Conservation (phyloP, 2,797 vertebrate genomes). For the Catamblyrhynchus diadema region DNA sequence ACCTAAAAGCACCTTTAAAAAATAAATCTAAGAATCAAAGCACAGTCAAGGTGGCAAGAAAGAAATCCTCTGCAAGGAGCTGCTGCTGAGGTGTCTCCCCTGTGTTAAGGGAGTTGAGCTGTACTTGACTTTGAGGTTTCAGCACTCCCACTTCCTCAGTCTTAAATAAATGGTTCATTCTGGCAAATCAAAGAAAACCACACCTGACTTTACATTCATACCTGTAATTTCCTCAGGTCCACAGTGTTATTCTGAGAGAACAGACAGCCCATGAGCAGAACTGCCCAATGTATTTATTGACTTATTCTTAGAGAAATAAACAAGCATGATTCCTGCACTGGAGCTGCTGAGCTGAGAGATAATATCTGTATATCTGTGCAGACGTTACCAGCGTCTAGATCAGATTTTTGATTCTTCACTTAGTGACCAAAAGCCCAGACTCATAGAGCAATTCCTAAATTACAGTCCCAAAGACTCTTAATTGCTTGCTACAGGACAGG, state of each 20-base stretch:
- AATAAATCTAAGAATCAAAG: neutral
- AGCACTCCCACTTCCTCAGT: neutral
- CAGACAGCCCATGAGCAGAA: neutral
- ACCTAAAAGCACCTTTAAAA: neutral
- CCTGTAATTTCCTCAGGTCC: neutral
- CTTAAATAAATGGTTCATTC: neutral
- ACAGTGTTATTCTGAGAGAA: neutral
- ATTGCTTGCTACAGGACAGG: neutral
- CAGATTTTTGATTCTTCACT: neutral
- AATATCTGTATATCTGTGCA: neutral
- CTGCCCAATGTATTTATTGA: neutral
- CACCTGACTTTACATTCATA: slow-evolving; percentile 8
- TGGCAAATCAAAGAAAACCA: slow-evolving; percentile 19
- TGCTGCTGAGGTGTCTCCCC: neutral
- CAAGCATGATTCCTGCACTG: neutral
- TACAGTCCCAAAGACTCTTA: neutral
- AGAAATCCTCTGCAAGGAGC: neutral
- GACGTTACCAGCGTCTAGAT: neutral
- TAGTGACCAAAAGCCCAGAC: neutral
- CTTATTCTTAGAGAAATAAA: neutral
- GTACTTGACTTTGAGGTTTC: slow-evolving; percentile 10
- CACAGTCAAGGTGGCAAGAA: neutral
- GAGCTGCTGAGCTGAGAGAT: neutral
- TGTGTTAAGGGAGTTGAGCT: neutral
- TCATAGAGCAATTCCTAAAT: neutral